Base-by-base conservation (phyloP, 2,113 vertebrate species). In the Rhinoptilus africanus region DNA sequence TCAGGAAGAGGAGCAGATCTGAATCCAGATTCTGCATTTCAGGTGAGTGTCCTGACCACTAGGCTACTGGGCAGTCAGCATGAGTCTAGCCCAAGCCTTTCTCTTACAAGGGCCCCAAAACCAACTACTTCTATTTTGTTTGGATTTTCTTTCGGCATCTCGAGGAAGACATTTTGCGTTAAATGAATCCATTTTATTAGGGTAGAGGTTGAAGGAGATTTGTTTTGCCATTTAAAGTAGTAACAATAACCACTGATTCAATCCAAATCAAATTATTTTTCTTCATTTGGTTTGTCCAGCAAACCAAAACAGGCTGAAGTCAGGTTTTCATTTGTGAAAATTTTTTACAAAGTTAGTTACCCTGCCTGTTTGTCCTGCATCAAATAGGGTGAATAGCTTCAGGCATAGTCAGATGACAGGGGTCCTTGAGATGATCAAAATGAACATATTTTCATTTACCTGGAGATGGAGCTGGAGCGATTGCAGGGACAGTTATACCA, bases 221-320 rank as follows among this genome's bases (percentile, higher is more conserved):
- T 71, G 34, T 57, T 96, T 89, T 89, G 60, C n/a, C 47, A 43
- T 93, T 81, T 89, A 85, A 92, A 95, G 50, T 81, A 91, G 69
- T 86, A 92, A 62, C 22, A 81, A 54, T 41, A 93, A 89, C 51
- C 5, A 2, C 79, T 39, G 53, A 84, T 89, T 92, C 80, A 83
- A 92, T 91, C 34, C 15, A 93, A 93, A 81, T 63, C 45, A 27
- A 71, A 81, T 89, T 87, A 1, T 63, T 88, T 75, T 68, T 64
- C 43, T 89, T 89, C n/a, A 75, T 91, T 94, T 87, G 8, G n/a
- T 87, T 91, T 87, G 77, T 63, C 72, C 73, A 81, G 73, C 32
- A 93, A 94, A 74, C 26, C 16, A 62, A 57, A 89, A 63, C n/a
- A 81, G 56, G 59, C 10, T 62, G 14, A 67, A 87, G n/a, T 53